Evolutionary conservation across 53 echinoderm and acorn worm species (phyloP), one percentile per base, ranked within the genome.

Genomic region (Temnopleurus reevesii): DNA sequence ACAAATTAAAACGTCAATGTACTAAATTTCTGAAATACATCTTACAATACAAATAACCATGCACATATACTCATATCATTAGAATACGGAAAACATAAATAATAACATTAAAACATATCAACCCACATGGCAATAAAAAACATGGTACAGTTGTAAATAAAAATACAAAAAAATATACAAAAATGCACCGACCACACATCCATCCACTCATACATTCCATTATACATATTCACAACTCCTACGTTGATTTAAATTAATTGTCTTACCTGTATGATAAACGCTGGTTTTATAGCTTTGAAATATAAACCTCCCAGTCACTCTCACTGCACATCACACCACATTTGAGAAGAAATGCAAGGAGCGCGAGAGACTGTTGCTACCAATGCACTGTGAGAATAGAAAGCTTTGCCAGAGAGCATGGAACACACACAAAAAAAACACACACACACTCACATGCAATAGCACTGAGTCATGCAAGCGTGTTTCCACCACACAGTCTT

Each of bases 321-420:
- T 33, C 55, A 35, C 38, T 83, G 79, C 53, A 83, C 56, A 55
- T 55, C 83, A 54, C 31, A 54, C 83, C 55, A 53, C 35, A 53
- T 83, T 83, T 83, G 83, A 83, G 55, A 83, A 55, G 83, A 83
- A 55, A 56, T 30, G 54, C 82, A 54, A 49, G 79, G 79, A 27
- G 49, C 45, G 71, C n/a, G 4, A n/a, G 38, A 49, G 49, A 79
- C 49, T 55, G 82, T 55, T 83, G 34, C 83, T 83, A 55, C 57
- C 83, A 83, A 83, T 83, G 83, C 83, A 83, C 49, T 56, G 38
- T 27, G 56, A 19, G 45, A 2, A 23, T 25, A 4, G 12, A 12
- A 34, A 12, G 1, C 13, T n/a, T 12, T 17, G 63, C 63, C 63
- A 31, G 41, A 71, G 71, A 71, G 71, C 38, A 36, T 71, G 21